Conservation (phyloP, 2,888 invertebrate genomes). For the Rhorus exstirpatorius region DNA sequence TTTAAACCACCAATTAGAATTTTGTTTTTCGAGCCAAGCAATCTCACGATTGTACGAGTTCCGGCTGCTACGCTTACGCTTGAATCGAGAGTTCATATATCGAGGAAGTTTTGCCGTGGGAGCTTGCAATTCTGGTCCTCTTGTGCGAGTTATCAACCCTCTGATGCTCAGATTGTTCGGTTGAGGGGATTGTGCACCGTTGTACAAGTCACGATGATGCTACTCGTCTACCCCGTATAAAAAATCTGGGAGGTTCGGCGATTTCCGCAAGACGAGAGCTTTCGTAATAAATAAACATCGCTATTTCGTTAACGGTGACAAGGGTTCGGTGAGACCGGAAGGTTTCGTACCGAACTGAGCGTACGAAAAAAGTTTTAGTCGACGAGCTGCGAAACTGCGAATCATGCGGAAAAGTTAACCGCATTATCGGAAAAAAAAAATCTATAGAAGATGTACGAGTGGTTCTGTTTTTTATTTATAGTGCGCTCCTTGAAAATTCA, state of each 20-base stretch:
- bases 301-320: slow-evolving; percentile 68
- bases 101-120: slow-evolving; percentile 44
- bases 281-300: slow-evolving; percentile 72
- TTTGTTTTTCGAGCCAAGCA: slow-evolving; percentile 64
- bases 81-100: slow-evolving; percentile 36
- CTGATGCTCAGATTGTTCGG: background rate
- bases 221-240: background rate
- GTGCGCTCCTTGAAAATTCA: background rate
- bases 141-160: background rate
- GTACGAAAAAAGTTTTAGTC: slow-evolving; percentile 59
- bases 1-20: slow-evolving; percentile 63
- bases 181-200: background rate
- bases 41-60: slow-evolving; percentile 64
- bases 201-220: background rate
- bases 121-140: slow-evolving; percentile 8
- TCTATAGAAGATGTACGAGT: background rate
- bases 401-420: slow-evolving; percentile 60
- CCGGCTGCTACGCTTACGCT: background rate
- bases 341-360: slow-evolving; percentile 40
- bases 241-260: slow-evolving; percentile 1
- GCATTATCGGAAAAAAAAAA: slow-evolving; percentile 1
- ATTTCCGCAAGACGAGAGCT: slow-evolving; percentile 30
- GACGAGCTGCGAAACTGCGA: slow-evolving; percentile 19
- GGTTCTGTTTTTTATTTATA: background rate
- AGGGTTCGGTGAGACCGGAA: slow-evolving; percentile 56